Conservation (phyloP, 2,113 vertebrate genomes). For the Microcebus ravelobensis region DNA sequence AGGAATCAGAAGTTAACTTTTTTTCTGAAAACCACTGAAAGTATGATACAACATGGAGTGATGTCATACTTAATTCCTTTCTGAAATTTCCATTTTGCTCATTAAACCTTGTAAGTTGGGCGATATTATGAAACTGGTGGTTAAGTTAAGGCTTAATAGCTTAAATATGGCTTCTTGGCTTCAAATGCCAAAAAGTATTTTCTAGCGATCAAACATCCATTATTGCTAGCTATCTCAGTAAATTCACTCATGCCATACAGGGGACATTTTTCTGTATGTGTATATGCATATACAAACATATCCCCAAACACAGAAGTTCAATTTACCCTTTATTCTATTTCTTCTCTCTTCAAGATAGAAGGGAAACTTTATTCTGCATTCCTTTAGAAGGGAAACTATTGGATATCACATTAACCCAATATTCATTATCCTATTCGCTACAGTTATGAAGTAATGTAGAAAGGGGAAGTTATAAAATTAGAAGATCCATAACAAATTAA, state of each 20-base stretch:
- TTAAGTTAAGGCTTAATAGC: not conserved
- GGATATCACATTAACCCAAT: not conserved
- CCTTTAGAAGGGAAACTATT: not conserved
- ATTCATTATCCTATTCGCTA: not conserved
- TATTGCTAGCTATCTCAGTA: not conserved
- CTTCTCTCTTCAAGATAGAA: conserved; percentile 18
- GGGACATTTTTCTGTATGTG: not conserved
- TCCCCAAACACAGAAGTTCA: too few relatives aligned
- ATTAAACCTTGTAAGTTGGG: not conserved
- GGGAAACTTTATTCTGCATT: not conserved
- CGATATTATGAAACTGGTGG: not conserved
- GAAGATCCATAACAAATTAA: not conserved
- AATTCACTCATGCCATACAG: not conserved
- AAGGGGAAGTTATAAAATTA: not conserved
- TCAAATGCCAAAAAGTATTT: not conserved
- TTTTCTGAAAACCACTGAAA: not conserved
- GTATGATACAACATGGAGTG: not conserved
- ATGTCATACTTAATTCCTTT: conserved; percentile 12
- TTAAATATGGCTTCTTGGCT: not conserved
- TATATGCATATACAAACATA: not conserved
- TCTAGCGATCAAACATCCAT: not conserved
- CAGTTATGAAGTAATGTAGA: not conserved
- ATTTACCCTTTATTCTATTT: not conserved
- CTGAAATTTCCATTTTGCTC: not conserved
- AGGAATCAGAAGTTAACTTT: not conserved